Percentiles rank a stretch among this genome's conserved stretches.
phyloP scores from a whole-genome alignment of 2,113 vertebrate species.

The Chloropsis cyanopogon region DNA sequence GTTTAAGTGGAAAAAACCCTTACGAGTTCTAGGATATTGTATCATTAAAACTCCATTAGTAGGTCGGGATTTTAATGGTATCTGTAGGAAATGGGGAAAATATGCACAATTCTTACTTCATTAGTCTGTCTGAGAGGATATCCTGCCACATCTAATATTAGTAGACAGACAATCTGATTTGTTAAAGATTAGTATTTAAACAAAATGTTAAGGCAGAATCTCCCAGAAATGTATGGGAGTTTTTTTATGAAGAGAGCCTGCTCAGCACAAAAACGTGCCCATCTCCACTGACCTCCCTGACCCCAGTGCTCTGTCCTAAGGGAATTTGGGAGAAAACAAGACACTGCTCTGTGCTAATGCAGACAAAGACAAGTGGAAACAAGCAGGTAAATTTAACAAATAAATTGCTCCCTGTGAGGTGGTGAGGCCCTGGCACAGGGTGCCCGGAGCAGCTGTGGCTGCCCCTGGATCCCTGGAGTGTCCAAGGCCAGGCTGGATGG shows the following conservation, averaged over 20 bases:
- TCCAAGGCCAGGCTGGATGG: background rate
- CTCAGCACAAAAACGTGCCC: background rate
- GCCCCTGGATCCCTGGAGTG: background rate
- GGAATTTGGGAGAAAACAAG: background rate
- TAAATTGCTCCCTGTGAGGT: background rate
- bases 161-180: slow-evolving; percentile 53
- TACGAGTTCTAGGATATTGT: slow-evolving; percentile 54
- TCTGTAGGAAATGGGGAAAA: slow-evolving; percentile 70
- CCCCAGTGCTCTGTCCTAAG: background rate
- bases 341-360: background rate
- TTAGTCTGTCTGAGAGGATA: slow-evolving; percentile 65
- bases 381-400: background rate
- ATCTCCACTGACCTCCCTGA: background rate
- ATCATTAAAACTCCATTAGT: slow-evolving; percentile 77
- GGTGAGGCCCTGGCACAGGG: background rate
- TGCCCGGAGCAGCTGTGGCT: background rate
- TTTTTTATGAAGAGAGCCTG: background rate
- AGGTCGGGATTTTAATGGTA: slow-evolving; percentile 67
- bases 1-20: slow-evolving; percentile 49
- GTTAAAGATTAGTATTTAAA: slow-evolving; percentile 27
- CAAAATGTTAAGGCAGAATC: background rate
- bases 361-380: background rate
- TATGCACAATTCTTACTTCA: slow-evolving; percentile 68
- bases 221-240: background rate
- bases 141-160: slow-evolving; percentile 53